Base-by-base conservation (phyloP, 2,797 vertebrate species). In the Pseudochromis fuscus region DNA sequence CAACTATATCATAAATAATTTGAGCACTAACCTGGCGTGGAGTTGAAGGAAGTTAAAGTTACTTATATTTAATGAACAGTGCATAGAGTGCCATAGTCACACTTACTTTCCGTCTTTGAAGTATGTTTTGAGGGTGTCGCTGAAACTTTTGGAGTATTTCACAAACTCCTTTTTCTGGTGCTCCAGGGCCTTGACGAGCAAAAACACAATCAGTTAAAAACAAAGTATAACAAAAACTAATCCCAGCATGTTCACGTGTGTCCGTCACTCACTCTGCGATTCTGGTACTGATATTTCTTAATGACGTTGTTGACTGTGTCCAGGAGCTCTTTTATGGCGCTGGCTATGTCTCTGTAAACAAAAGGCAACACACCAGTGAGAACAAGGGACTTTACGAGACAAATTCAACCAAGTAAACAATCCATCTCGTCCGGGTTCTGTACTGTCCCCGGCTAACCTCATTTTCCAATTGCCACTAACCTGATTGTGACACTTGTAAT, bases 161-260 rank as follows among this genome's bases (percentile, higher is more conserved):
- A 98, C 97, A 95, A 98, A 98, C 92, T 98, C 97, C 94, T 97
- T 98, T 95, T 98, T 98, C 96, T 98, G 97, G 84, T 98, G 96
- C 91, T 98, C 97, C 90, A 98, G 95, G 87, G 96, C 96, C 97
- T 98, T 87, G 1, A 70, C 21, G 62, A 56, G 31, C 16, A 79
- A 12, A 69, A 63, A 4, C 33, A 18, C 23, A 13, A 12, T 6
- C 1, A 3, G 33, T 65, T 10, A 50, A 12, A 60, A 28, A 59
- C 2, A 16, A 27, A 21, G 31, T 2, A 33, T 7, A 11, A 33
- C 18, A 9, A 19, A 28, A 67, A 56, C 0, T 1, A 13, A 4
- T 12, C 15, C 15, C 42, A 9, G 30, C 1, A 13, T 30, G 18
- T 24, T 16, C 13, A 11, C 21, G 25, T 2, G 4, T 66, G 3